Evolutionary conservation across 2,113 vertebrate genomes (phyloP).

Genomic region (Pionites leucogaster): DNA sequence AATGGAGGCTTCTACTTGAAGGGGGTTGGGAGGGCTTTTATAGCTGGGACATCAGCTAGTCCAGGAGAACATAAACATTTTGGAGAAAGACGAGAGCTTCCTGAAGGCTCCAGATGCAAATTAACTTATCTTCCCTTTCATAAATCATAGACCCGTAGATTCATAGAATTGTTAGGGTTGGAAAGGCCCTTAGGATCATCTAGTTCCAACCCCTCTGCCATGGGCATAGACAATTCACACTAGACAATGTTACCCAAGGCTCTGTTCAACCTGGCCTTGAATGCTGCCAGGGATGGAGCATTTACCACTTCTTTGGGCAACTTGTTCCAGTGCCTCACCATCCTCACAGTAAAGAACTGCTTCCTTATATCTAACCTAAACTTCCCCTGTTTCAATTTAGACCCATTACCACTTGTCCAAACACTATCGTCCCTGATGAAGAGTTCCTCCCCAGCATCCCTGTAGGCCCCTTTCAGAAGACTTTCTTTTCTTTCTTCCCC

Average conservation of each 20-base stretch:
- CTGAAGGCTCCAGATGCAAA: background rate
- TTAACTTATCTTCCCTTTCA: background rate
- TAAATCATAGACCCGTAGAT: background rate
- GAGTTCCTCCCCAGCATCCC: background rate
- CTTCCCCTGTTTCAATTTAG: background rate
- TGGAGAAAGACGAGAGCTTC: background rate
- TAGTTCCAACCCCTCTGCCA: background rate
- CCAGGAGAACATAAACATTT: background rate
- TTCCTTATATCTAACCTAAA: background rate
- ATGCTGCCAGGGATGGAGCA: background rate
- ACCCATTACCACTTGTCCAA: background rate
- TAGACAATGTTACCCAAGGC: background rate
- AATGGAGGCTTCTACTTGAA: background rate
- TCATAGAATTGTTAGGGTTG: background rate
- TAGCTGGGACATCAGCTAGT: background rate
- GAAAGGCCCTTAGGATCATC: background rate
- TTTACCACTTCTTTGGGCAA: background rate
- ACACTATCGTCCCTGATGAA: background rate
- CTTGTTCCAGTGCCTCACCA: background rate
- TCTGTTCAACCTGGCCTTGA: background rate
- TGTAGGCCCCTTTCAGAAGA: background rate
- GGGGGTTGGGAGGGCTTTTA: fast-evolving
- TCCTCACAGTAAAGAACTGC: background rate
- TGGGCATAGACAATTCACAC: background rate
- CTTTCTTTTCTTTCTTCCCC: background rate